Evolutionary conservation across 2,797 vertebrate genomes (phyloP).

Genomic region (Hyperoplus lanceolatus): DNA sequence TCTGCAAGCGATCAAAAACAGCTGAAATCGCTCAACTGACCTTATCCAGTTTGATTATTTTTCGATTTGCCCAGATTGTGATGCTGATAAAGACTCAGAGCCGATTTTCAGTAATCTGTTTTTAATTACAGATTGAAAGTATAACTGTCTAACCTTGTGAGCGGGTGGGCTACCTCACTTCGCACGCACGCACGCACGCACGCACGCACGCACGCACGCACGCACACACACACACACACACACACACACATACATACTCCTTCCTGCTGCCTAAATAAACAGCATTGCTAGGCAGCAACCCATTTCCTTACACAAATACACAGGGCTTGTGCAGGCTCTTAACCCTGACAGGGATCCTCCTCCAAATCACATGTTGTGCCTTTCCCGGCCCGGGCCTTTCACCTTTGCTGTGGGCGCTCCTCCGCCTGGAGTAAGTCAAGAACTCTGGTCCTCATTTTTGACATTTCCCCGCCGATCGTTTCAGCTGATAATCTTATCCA

Average conservation of each 20-base stretch:
- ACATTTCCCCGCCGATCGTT: constrained; percentile 32
- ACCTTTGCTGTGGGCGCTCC: constrained; percentile 47
- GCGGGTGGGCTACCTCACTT: constrained; percentile 50
- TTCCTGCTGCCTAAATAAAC: constrained; percentile 83
- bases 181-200: not conserved
- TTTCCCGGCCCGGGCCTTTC: constrained; percentile 42
- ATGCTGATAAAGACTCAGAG: constrained; percentile 49
- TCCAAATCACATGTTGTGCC: constrained; percentile 72
- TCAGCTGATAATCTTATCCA: constrained; percentile 18
- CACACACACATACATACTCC: constrained; percentile 17
- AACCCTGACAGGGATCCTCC: constrained; percentile 75
- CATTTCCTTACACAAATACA: constrained; percentile 85
- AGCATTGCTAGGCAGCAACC: constrained; percentile 83
- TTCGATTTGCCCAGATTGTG: constrained; percentile 21
- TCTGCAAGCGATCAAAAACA: constrained; percentile 24
- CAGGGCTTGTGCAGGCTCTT: constrained; percentile 68
- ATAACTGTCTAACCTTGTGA: constrained; percentile 25
- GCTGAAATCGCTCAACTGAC: constrained; percentile 29
- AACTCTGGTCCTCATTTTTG: constrained; percentile 43
- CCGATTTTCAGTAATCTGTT: constrained; percentile 53
- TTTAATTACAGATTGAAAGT: constrained; percentile 57
- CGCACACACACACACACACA: too few species aligned
- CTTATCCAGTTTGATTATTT: constrained; percentile 23
- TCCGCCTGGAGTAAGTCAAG: constrained; percentile 39
- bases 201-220: too few species aligned